Conservation (phyloP, 2,113 vertebrate species). For the Melanotaenia duboulayi region DNA sequence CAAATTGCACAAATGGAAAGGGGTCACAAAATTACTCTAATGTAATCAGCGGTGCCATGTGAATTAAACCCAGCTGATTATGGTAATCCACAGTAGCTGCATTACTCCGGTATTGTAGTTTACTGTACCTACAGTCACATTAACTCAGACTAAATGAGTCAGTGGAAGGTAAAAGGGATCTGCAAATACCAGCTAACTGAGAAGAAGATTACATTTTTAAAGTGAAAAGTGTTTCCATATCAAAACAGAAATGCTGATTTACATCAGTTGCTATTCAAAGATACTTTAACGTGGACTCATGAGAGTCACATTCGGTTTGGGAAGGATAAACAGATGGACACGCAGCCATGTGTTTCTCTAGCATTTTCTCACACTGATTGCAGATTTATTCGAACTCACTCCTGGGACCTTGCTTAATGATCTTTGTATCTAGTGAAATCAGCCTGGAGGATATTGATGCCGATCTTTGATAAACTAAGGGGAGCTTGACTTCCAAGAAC, state of each 20-base stretch:
- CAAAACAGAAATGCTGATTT: conserved; percentile 1
- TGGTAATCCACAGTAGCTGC: conserved; percentile 40
- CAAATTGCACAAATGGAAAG: conserved; percentile 66
- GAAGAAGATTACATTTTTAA: conserved; percentile 16
- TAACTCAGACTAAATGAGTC: not conserved
- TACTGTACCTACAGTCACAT: conserved; percentile 18
- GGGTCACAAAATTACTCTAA: conserved; percentile 59
- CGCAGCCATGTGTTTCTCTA: conserved; percentile 36
- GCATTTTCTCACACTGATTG: conserved; percentile 52
- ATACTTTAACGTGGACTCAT: conserved; percentile 15
- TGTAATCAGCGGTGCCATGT: conserved; percentile 52
- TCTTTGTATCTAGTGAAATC: conserved; percentile 72
- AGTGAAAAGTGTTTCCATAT: conserved; percentile 4
- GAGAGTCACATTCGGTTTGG: conserved; percentile 31
- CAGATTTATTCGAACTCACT: conserved; percentile 62
- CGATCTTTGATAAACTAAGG: conserved; percentile 63
- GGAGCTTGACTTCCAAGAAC: conserved; percentile 58
- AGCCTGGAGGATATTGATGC: conserved; percentile 63
- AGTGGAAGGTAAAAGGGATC: not conserved
- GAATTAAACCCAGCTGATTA: conserved; percentile 52
- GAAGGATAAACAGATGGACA: conserved; percentile 56
- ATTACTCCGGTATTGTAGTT: conserved; percentile 43
- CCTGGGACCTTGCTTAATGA: conserved; percentile 65
- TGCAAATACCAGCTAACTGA: conserved; percentile 10
- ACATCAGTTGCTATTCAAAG: conserved; percentile 2